Percentiles rank a stretch among this genome's conserved stretches.
phyloP scores from a whole-genome alignment of 2,797 vertebrate genomes.

The Myripristis jacobus region DNA sequence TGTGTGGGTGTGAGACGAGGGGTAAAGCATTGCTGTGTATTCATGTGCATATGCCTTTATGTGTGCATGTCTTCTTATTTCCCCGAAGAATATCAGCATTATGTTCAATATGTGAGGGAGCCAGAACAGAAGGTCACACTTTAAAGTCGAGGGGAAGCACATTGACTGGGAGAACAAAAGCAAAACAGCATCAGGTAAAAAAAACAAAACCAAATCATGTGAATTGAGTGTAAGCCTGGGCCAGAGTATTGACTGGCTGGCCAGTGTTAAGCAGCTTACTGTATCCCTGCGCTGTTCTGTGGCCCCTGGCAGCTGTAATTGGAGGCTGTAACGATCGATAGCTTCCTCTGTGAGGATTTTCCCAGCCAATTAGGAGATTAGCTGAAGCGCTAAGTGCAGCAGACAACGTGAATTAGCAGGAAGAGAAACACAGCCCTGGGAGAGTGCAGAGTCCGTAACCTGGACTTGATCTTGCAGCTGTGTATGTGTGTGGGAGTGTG shows the following conservation, averaged over 20 bases:
- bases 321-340: conserved; percentile 79
- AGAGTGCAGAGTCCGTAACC: conserved; percentile 41
- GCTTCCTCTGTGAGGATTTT: conserved; percentile 82
- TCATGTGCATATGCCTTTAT: neutral
- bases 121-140: neutral
- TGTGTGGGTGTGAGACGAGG: neutral
- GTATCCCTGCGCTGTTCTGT: conserved; percentile 63
- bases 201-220: conserved; percentile 41
- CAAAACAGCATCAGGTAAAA: conserved; percentile 32
- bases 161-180: conserved; percentile 31
- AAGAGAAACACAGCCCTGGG: conserved; percentile 58
- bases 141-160: conserved; percentile 30
- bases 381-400: conserved; percentile 75
- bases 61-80: neutral
- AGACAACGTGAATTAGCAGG: conserved; percentile 78
- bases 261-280: conserved; percentile 75
- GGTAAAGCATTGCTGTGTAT: neutral
- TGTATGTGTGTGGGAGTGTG: conserved; percentile 1
- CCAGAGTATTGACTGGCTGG: conserved; percentile 65
- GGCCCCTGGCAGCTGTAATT: conserved; percentile 67
- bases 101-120: neutral
- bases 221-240: conserved; percentile 54
- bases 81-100: neutral
- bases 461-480: conserved; percentile 3
- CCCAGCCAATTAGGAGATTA: conserved; percentile 85